Evolutionary conservation across 2,113 vertebrate genomes (phyloP).

Genomic region (Neodon shergylaensis): DNA sequence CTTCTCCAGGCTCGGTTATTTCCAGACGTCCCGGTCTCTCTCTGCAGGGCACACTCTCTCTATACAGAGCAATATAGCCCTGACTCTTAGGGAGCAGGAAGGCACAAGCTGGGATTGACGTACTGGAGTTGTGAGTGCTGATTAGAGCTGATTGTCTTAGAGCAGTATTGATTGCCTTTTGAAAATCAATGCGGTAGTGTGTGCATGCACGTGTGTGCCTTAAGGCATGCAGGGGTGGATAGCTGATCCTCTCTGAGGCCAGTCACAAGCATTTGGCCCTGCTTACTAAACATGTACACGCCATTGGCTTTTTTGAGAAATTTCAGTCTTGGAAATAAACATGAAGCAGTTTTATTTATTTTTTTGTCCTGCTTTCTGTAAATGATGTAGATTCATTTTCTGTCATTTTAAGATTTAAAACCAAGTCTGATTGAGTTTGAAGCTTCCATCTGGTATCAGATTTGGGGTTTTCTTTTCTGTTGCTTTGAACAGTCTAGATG

Average conservation of each 20-base stretch:
- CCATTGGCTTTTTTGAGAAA: conserved; percentile 31
- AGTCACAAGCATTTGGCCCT: conserved; percentile 53
- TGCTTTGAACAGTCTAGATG: not conserved
- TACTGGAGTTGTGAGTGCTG: not conserved
- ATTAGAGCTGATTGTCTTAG: conserved; percentile 49
- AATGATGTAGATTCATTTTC: conserved; percentile 37
- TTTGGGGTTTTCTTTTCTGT: not conserved
- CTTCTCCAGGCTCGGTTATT: not conserved
- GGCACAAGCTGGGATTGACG: conserved; percentile 38
- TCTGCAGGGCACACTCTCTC: not conserved
- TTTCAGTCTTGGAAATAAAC: conserved; percentile 66
- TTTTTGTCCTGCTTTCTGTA: conserved; percentile 50
- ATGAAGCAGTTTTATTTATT: conserved; percentile 56
- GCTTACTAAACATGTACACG: conserved; percentile 66
- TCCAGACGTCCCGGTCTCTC: conserved; percentile 2
- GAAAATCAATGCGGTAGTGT: not conserved
- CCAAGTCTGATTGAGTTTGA: not conserved
- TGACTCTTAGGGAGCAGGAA: conserved; percentile 22
- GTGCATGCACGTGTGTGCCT: not conserved
- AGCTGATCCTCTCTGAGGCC: conserved; percentile 62
- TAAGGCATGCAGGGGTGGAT: conserved; percentile 55
- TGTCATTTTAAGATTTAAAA: conserved; percentile 45
- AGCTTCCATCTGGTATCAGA: not conserved
- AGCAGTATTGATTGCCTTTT: conserved; percentile 63
- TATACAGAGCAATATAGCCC: not conserved